Percentiles rank a stretch among this genome's conserved stretches.
Evolutionary conservation across 2,113 vertebrate genomes (phyloP).

Genomic region (Otolemur garnettii): DNA sequence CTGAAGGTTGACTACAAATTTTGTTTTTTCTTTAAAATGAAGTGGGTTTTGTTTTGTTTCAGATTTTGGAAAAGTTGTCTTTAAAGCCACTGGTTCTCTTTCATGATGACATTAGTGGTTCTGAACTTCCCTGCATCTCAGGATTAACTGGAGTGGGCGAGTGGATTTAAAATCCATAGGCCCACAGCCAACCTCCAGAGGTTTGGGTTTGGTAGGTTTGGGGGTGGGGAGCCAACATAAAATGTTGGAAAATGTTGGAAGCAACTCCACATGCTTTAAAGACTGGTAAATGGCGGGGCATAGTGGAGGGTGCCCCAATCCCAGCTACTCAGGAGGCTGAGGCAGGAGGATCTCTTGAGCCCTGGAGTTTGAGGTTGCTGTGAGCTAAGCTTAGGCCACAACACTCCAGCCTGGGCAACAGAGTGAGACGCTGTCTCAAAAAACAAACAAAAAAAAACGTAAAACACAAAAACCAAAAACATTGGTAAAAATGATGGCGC

Average conservation of each 20-base stretch:
- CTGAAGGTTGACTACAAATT: not conserved
- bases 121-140: not conserved
- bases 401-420: too few species aligned
- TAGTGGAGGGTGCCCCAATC: too few species aligned
- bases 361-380: too few species aligned
- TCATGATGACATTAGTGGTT: not conserved
- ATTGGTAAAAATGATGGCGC: not conserved
- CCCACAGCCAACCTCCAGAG: not conserved
- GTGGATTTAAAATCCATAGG: not conserved
- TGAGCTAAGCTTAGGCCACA: too few species aligned
- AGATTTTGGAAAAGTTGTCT: not conserved
- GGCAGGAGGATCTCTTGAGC: too few species aligned
- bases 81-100: not conserved
- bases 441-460: too few species aligned
- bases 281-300: not conserved
- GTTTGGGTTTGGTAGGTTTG: not conserved
- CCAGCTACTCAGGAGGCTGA: too few species aligned
- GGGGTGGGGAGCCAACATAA: not conserved
- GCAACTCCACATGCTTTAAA: not conserved
- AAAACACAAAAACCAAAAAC: not conserved
- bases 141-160: not conserved
- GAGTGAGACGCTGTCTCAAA: too few species aligned
- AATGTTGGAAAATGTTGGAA: not conserved
- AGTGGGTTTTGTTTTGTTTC: not conserved
- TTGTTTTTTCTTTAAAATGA: slow-evolving; percentile 37